These are phyloP conservation scores for Peromyscus leucopus DNA, from an alignment of 2,113 vertebrate species.

Conservation along the genomic window DNA sequence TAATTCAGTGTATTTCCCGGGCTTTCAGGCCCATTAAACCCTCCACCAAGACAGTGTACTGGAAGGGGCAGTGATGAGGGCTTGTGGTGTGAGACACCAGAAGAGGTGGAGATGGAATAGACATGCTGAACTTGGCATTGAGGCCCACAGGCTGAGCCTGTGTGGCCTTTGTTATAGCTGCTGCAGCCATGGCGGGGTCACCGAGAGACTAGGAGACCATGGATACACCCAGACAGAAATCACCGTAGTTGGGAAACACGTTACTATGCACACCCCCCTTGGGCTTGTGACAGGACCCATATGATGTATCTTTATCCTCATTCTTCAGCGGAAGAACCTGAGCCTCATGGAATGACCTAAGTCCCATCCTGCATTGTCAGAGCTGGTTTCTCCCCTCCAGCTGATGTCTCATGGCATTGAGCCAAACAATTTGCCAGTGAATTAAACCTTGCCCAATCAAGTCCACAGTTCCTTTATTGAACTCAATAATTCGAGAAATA, in stretches of 20 bases:
- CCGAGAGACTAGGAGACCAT: no score
- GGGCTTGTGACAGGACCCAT: background rate
- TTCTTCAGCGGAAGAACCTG: background rate
- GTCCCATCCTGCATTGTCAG: background rate
- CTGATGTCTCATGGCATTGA: background rate
- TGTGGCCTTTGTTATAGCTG: background rate
- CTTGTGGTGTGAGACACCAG: background rate
- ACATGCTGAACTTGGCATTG: background rate
- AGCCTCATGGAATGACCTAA: background rate
- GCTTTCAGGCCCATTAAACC: slow-evolving; percentile 73
- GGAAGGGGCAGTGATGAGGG: background rate
- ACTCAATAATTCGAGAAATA: slow-evolving; percentile 10
- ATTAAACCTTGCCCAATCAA: background rate
- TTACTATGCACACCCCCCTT: background rate
- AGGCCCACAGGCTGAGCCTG: background rate
- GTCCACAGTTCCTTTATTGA: background rate
- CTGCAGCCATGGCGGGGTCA: background rate
- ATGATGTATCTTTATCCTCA: background rate
- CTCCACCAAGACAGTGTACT: slow-evolving; percentile 26
- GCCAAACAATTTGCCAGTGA: background rate
- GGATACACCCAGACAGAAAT: background rate
- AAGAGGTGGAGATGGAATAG: background rate
- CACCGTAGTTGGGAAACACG: background rate
- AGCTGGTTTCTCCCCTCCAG: background rate
- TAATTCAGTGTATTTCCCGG: slow-evolving; percentile 76